Base-by-base conservation (phyloP, 2,888 invertebrate species). In the Leptinotarsa peninsularis region DNA sequence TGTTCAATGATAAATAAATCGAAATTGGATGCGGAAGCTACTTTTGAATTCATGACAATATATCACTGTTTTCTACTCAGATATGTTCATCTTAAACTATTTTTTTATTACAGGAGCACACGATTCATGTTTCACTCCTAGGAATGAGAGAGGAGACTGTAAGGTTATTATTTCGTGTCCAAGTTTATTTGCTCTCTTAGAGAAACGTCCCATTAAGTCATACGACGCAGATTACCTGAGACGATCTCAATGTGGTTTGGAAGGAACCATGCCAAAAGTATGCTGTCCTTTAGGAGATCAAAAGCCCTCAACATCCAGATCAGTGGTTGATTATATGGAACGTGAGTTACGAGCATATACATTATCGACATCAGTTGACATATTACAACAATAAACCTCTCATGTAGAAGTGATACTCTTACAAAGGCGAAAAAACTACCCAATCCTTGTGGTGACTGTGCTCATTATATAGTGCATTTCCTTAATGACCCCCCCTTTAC, bases 181-280 rank as follows among this genome's bases (percentile, higher is more conserved):
- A 1, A 71, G 81, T 0, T 80, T 92, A 1, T 78, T 90, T 18
- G 75, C 81, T 3, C 80, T 90, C 72, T 84, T 92, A 60, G 87
- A 88, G 73, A 78, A 84, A 1, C 86, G 88, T 2, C 89, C 89
- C 2, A 86, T 89, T 7, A 81, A 86, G 0, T 82, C 86, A 0
- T 82, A 87, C 4, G 87, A 90, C 33, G 87, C 89, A 0, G 84
- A 87, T 17, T 91, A 91, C 79, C 87, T 95, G 66, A 89, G 91
- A 76, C 88, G 89, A 66, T 91, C 94, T 10, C 92, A 93, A 79
- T 95, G 95, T 82, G 94, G 94, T 0, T 92, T 91, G 80, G 88
- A 90, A 4, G 90, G 91, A 0, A 83, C 83, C 70, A 82, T 89
- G 10, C 93, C 94, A 1, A 90, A 90, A 86, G 94, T 95, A 63